Percentiles rank a stretch among this genome's conserved stretches.
Conservation (phyloP, 2,888 invertebrate species). For the Idaea dimidiata region DNA sequence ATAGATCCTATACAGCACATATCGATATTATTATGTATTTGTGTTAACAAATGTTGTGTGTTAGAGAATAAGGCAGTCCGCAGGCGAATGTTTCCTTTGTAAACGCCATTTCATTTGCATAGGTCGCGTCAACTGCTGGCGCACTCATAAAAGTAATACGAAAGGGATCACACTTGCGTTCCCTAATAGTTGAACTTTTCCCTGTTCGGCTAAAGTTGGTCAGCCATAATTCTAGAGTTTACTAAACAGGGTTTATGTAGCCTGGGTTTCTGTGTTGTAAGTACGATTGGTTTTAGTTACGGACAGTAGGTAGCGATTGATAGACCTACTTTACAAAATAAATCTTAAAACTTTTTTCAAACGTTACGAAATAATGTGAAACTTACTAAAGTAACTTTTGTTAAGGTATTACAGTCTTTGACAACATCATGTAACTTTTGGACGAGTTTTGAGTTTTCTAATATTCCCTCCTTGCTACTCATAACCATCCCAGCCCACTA, state of each 20-base stretch:
- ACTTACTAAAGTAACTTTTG: too few species aligned
- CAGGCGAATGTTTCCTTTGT: slow-evolving; percentile 52
- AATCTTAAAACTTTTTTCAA: too few species aligned
- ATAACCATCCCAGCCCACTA: too few species aligned
- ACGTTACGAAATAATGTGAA: too few species aligned
- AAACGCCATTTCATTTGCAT: slow-evolving; percentile 73
- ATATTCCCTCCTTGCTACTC: too few species aligned
- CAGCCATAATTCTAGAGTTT: slow-evolving; percentile 43
- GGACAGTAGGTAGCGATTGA: too few species aligned
- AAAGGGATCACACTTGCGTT: slow-evolving; percentile 65
- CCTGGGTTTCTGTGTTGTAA: too few species aligned
- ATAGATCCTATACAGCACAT: neutral
- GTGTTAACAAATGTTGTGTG: slow-evolving; percentile 15
- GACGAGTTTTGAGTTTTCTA: too few species aligned
- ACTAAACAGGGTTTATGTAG: slow-evolving; percentile 35
- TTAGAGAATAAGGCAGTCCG: slow-evolving; percentile 26
- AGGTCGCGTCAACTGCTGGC: slow-evolving; percentile 65
- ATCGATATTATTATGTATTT: slow-evolving; percentile 13
- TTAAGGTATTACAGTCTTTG: too few species aligned
- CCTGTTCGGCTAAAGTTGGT: slow-evolving; percentile 61
- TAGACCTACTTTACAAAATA: too few species aligned
- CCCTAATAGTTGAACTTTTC: slow-evolving; percentile 63
- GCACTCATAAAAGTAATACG: slow-evolving; percentile 66
- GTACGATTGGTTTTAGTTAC: too few species aligned
- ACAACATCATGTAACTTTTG: too few species aligned